Conservation (phyloP, 2,888 invertebrate genomes). For the Tortrix viridana region DNA sequence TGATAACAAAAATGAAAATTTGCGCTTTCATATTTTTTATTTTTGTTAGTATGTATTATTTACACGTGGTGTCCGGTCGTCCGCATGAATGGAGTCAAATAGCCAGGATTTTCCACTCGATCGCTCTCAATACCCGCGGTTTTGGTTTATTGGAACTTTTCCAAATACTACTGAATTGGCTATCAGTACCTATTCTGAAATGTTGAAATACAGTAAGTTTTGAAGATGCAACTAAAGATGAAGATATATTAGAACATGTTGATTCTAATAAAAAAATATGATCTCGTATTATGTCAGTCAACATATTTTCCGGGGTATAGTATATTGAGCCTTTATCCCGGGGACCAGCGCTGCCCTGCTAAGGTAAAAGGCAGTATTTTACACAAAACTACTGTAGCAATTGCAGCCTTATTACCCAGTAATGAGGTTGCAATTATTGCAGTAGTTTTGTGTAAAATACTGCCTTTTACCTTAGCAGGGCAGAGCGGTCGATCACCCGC, state of each 20-base stretch:
- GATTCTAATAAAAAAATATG: not conserved
- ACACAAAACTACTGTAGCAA: no score
- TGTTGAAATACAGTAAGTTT: constrained; percentile 1
- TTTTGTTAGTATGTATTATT: not conserved
- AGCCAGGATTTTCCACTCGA: constrained; percentile 27
- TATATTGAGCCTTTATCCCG: no score
- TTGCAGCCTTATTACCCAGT: no score
- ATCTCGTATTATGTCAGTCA: no score
- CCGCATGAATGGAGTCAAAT: constrained; percentile 19
- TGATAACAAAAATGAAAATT: no score
- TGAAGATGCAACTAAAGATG: not conserved
- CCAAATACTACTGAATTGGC: constrained; percentile 23
- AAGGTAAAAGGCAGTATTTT: no score
- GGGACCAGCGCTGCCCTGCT: no score
- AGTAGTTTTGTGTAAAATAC: no score
- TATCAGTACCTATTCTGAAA: constrained; percentile 8
- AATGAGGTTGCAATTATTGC: no score
- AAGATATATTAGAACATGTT: not conserved
- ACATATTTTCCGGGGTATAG: no score
- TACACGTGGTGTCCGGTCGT: not conserved
- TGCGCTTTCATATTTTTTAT: not conserved
- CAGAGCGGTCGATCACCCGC: no score
- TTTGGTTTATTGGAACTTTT: constrained; percentile 21
- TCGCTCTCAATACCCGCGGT: constrained; percentile 15
- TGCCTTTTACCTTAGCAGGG: no score